Base-by-base conservation (phyloP, 2,113 vertebrate genomes). In the Xyrauchen texanus region DNA sequence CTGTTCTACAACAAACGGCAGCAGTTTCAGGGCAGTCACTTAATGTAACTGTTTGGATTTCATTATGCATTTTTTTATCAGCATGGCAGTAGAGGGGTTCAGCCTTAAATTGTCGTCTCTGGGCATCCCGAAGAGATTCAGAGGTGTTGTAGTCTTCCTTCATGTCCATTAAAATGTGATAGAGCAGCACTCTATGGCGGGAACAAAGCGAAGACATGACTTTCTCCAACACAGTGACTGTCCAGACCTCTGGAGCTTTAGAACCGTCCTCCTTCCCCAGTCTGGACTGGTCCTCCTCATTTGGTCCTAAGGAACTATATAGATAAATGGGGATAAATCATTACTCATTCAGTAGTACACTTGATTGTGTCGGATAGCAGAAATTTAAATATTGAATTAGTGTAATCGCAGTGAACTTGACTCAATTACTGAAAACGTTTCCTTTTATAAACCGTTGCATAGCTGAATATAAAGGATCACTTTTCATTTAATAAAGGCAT, bases 191-290 rank as follows among this genome's bases (percentile, higher is more conserved):
- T 90, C 92, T 93, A 89, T 96, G 95, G 90, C 91, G 93, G 71
- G 84, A 90, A 87, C 95, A 96, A 87, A 94, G 90, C 76, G 93
- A 92, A 78, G 93, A 92, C 91, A 95, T 90, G 90, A 95, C 92
- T 90, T 90, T 93, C 92, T 86, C 92, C 94, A 96, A 90, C 80
- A 92, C 85, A 84, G 95, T 94, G 84, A 91, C 91, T 93, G 76
- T 87, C 65, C 34, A 47, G 88, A 91, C 91, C 88, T 92, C 91
- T 89, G 92, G 91, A 90, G 91, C 92, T 92, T 94, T 76, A 65
- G 61, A 65, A 16, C 12, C 92, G 88, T 92, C 90, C 90, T 91
- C 65, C 9, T 62, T 69, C 55, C 65, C 77, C 69, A 71, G 92
- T 88, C 93, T 81, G 80, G 74, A 49, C 52, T 80, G 62, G 47